phyloP scores from a whole-genome alignment of 2,113 vertebrate genomes.

The Notiomystis cincta region DNA sequence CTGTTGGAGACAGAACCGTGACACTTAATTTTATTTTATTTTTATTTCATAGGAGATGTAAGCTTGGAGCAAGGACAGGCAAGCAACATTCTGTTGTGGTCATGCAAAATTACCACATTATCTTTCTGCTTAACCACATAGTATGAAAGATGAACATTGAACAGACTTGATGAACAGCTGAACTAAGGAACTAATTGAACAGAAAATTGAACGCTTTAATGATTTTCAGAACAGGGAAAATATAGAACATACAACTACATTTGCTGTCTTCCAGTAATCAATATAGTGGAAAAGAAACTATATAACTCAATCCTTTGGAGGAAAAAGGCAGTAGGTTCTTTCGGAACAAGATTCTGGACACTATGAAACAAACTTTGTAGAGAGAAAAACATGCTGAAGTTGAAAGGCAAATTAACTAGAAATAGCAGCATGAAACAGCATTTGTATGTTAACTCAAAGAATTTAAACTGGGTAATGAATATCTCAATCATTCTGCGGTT shows the following conservation, averaged over 20 bases:
- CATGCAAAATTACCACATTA: neutral
- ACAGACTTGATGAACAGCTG: neutral
- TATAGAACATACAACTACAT: neutral
- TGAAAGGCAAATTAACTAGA: neutral
- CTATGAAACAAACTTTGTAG: neutral
- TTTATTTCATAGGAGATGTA: neutral
- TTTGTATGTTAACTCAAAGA: neutral
- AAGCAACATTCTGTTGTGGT: neutral
- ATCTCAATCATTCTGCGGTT: neutral
- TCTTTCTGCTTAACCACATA: neutral
- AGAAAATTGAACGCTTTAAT: no score
- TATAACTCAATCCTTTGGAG: accelerated
- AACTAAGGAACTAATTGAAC: no score
- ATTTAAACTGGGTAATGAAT: accelerated
- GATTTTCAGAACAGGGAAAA: neutral
- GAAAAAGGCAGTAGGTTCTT: neutral
- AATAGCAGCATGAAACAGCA: neutral
- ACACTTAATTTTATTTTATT: neutral
- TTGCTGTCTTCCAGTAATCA: neutral
- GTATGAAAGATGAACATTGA: neutral
- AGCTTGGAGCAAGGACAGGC: neutral
- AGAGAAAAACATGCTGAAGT: neutral
- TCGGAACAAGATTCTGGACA: accelerated
- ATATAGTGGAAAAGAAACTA: neutral
- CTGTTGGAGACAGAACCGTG: neutral